Evolutionary conservation across 2,113 vertebrate genomes (phyloP).

Genomic region (Psettodes erumei): DNA sequence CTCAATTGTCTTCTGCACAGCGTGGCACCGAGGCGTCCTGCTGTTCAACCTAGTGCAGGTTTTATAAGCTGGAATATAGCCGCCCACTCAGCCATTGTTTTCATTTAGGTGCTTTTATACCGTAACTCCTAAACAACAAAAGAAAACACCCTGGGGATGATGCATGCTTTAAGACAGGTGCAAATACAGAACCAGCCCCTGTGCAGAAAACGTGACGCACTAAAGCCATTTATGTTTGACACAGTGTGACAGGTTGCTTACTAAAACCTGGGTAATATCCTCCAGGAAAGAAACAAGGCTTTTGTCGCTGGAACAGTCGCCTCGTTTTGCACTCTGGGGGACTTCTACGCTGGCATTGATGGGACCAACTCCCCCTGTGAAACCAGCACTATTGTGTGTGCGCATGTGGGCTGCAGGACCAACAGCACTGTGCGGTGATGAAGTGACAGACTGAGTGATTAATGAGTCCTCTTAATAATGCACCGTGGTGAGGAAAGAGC

Average conservation of each 20-base stretch:
- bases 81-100: conserved; percentile 39
- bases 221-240: conserved; percentile 64
- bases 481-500: conserved; percentile 34
- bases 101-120: conserved; percentile 34
- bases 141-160: conserved; percentile 34
- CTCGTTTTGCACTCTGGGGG: conserved; percentile 63
- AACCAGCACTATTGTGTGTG: conserved; percentile 31
- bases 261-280: conserved; percentile 57
- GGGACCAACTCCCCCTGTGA: conserved; percentile 41
- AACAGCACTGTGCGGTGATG: conserved; percentile 42
- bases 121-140: conserved; percentile 16
- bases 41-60: conserved; percentile 40
- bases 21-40: background rate
- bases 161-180: conserved; percentile 38
- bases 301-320: conserved; percentile 58
- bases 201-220: conserved; percentile 36
- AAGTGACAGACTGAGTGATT: conserved; percentile 70
- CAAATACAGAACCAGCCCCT: conserved; percentile 28
- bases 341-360: conserved; percentile 48
- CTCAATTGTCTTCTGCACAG: conserved; percentile 7
- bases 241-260: conserved; percentile 44
- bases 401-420: conserved; percentile 29
- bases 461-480: conserved; percentile 64
- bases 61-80: conserved; percentile 45
- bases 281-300: conserved; percentile 57